Base-by-base conservation (phyloP, 1,140 invertebrate genomes). In the Wasmannia auropunctata region DNA sequence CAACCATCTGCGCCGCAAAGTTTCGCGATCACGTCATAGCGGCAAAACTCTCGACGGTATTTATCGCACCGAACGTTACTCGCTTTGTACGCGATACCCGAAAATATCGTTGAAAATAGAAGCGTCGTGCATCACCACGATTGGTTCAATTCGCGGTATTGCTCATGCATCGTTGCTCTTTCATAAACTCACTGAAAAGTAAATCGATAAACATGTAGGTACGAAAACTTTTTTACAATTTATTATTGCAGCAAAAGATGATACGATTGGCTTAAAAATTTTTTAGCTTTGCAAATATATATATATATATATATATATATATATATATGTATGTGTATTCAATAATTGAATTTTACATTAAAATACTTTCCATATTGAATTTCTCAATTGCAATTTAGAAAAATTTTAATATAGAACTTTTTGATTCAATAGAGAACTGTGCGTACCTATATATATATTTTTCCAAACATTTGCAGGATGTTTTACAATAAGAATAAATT, bases 71-170 rank as follows among this genome's bases (percentile, higher is more conserved):
- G 49, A 72, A 74, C 79, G 79, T 83, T 83, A 83, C 40, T n/a
- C 49, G 65, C 51, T 81, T 83, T 74, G 67, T 74, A 25, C 65
- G 49, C 77, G 79, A 72, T 63, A 77, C 19, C 65, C 79, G 51
- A 83, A 83, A 83, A 83, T 83, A 83, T 74, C 79, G 67, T 74
- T 28, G 49, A 56, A 49, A 51, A 58, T 58, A 43, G 34, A 11
- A 56, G 19, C 25, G 37, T 19, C 10, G 25, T 56, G 79, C 79
- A 81, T 81, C 79, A 69, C 67, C 67, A 46, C 56, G 79, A 83
- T 72, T 83, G 65, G 79, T 72, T 70, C 79, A 81, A 83, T 74
- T 83, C 79, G 79, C 79, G 79, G 34, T 83, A 83, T 83, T 83
- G 79, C 79, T 74, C 67, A 54, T 74, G 51, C 51, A 60, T 83